A percentile compares a stretch with the other conserved stretches of the same genome.
phyloP scores from a whole-genome alignment of 2,113 vertebrate species.

The Callithrix jacchus region DNA sequence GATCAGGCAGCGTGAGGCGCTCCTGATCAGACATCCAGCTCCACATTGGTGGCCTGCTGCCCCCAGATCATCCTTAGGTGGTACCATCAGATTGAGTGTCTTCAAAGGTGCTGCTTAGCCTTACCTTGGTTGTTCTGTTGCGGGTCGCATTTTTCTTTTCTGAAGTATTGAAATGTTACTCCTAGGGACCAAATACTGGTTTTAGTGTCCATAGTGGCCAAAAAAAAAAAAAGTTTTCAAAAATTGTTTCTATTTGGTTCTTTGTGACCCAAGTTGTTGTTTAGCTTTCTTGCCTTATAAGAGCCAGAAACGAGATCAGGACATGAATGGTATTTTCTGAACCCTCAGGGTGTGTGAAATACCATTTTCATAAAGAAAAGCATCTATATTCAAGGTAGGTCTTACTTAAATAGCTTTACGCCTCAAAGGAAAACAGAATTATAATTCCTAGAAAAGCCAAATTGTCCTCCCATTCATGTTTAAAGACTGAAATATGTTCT shows the following conservation, averaged over 20 bases:
- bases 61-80: fast-evolving
- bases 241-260: background rate
- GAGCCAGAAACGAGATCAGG: background rate
- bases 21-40: too few relatives aligned
- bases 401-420: too few relatives aligned
- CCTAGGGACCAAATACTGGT: background rate
- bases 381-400: background rate
- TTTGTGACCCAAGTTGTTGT: background rate
- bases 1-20: fast-evolving
- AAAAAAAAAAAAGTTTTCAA: background rate
- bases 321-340: background rate
- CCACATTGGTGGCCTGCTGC: fast-evolving
- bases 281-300: background rate
- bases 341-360: background rate
- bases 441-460: fast-evolving
- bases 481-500: background rate
- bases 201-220: background rate
- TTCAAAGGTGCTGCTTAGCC: background rate
- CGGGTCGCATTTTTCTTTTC: background rate
- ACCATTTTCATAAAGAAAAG: background rate
- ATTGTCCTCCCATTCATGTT: background rate
- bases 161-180: background rate
- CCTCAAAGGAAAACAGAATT: background rate
- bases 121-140: background rate
- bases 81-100: fast-evolving